Conservation (phyloP, 1,140 invertebrate species). For the Bombus soroeensis region DNA sequence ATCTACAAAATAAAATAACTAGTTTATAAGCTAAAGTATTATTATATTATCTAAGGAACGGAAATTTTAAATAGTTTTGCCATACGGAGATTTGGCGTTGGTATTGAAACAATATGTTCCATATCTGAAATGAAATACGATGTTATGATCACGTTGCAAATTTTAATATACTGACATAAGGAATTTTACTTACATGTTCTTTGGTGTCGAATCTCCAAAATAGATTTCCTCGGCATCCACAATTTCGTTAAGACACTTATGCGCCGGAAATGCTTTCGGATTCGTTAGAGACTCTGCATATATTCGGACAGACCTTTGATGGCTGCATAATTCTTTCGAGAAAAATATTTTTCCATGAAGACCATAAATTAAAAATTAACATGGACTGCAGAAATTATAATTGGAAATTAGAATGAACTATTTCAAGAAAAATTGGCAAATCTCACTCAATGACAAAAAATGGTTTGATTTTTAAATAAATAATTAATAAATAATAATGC, state of each 20-base stretch:
- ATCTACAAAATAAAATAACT: too few species aligned
- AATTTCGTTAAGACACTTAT: slow-evolving; percentile 66
- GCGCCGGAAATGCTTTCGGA: slow-evolving; percentile 74
- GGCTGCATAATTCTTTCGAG: slow-evolving; percentile 85
- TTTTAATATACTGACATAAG: too few species aligned
- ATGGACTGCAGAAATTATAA: not conserved
- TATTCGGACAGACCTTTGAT: slow-evolving; percentile 85
- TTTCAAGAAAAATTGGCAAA: not conserved
- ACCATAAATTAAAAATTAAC: not conserved
- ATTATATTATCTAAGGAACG: not conserved
- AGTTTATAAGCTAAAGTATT: too few species aligned
- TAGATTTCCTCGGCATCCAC: not conserved
- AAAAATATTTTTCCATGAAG: not conserved
- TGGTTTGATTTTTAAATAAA: not conserved
- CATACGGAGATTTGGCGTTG: not conserved
- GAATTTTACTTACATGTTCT: slow-evolving; percentile 38
- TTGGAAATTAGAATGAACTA: not conserved
- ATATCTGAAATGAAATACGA: slow-evolving; percentile 6
- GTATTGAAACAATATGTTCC: slow-evolving; percentile 35
- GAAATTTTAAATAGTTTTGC: not conserved
- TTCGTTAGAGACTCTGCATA: slow-evolving; percentile 84
- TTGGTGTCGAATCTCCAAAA: slow-evolving; percentile 16
- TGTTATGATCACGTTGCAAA: not conserved
- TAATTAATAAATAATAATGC: not conserved
- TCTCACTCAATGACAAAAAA: not conserved